phyloP scores from a whole-genome alignment of 2,113 vertebrate species.

The Boleophthalmus pectinirostris region DNA sequence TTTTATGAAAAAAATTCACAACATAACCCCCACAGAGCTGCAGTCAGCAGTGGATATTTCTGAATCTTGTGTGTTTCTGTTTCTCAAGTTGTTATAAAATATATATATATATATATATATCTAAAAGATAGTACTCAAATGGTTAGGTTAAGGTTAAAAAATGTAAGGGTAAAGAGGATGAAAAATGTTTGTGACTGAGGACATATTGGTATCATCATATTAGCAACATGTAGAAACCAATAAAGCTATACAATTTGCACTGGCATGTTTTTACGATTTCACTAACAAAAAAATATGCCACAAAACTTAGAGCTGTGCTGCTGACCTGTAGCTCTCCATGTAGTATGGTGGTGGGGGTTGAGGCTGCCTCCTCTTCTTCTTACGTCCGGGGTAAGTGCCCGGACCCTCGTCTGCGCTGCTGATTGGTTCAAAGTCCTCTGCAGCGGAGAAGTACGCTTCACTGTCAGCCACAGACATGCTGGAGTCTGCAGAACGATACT shows the following conservation, averaged over 20 bases:
- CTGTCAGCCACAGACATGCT: constrained; percentile 97
- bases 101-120: too few relatives aligned
- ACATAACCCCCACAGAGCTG: constrained; percentile 13
- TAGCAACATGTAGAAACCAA: not conserved
- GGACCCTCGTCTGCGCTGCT: constrained; percentile 95
- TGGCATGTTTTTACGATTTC: too few relatives aligned
- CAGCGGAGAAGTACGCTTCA: constrained; percentile 96
- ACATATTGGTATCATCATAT: not conserved
- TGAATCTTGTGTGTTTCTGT: not conserved
- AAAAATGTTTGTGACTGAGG: not conserved
- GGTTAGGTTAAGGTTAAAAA: not conserved
- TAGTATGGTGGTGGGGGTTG: constrained; percentile 82
- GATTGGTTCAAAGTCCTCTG: constrained; percentile 95
- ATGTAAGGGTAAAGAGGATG: not conserved
- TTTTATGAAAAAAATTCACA: constrained; percentile 10
- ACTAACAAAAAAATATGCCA: too few relatives aligned
- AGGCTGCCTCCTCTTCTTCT: constrained; percentile 87
- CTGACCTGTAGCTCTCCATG: constrained; percentile 74
- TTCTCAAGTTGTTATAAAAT: not conserved
- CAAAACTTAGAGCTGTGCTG: too few relatives aligned
- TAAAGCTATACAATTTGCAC: not conserved
- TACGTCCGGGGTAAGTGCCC: constrained; percentile 94
- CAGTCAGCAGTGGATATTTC: not conserved
- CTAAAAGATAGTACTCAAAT: not conserved
- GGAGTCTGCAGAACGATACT: constrained; percentile 95